phyloP scores from a whole-genome alignment of 2,113 vertebrate species.

The Pituophis catenifer region DNA sequence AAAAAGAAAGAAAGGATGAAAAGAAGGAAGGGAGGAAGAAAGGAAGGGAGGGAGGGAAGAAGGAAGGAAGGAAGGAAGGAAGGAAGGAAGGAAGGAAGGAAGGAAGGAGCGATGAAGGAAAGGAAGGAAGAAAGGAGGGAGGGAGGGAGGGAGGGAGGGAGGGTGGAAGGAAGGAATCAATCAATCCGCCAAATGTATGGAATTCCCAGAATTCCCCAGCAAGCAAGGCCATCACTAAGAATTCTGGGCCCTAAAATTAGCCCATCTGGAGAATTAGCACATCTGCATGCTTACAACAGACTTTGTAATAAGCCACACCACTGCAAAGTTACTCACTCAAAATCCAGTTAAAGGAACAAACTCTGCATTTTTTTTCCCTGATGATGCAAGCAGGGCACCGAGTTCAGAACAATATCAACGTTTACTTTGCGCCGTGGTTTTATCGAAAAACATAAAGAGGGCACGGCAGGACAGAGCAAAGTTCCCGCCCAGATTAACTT shows the following conservation, averaged over 20 bases:
- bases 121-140: no score
- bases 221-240: no score
- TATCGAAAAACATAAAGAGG: not conserved
- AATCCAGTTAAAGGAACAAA: not conserved
- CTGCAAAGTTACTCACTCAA: not conserved
- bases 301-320: not conserved
- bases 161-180: no score
- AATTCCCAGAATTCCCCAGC: no score
- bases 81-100: fast-evolving
- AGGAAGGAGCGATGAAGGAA: no score
- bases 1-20: no score
- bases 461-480: not conserved
- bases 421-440: not conserved
- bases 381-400: not conserved
- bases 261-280: not conserved
- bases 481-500: not conserved
- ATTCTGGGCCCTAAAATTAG: no score
- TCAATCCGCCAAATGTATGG: no score
- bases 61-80: no score
- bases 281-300: not conserved
- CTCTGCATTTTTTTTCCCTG: not conserved
- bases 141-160: no score
- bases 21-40: no score
- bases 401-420: not conserved
- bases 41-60: no score